Evolutionary conservation across 2,888 invertebrate species (phyloP).

Genomic region (Andrena bucephala): DNA sequence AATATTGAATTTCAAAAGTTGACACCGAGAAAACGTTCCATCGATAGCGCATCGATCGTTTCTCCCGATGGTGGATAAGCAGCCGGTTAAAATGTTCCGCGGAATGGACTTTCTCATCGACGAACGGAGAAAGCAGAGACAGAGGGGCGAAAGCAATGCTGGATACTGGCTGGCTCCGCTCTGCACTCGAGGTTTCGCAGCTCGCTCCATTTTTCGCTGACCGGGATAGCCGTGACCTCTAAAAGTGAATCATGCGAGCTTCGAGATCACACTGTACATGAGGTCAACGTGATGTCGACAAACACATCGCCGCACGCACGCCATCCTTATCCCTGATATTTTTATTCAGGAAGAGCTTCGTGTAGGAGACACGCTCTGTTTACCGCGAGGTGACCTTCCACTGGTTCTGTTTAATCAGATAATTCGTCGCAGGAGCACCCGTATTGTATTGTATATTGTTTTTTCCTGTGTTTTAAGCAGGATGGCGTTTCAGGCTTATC

Average conservation of each 20-base stretch:
- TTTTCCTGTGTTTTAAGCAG: too few species aligned
- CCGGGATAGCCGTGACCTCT: slow-evolving; percentile 21
- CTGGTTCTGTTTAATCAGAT: background rate
- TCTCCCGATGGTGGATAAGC: background rate
- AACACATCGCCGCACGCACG: slow-evolving; percentile 23
- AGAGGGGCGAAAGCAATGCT: slow-evolving; percentile 12
- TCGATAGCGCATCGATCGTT: slow-evolving; percentile 12
- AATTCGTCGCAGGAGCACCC: background rate
- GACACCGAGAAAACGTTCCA: background rate
- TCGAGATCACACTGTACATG: slow-evolving; percentile 37
- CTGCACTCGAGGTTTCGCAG: slow-evolving; percentile 25
- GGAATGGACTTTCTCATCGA: slow-evolving; percentile 63
- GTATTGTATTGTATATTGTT: too few species aligned
- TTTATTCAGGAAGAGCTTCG: slow-evolving; percentile 31
- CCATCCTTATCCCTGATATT: slow-evolving; percentile 26
- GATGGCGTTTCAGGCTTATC: too few species aligned
- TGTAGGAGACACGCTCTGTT: slow-evolving; percentile 46
- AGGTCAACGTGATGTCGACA: slow-evolving; percentile 38
- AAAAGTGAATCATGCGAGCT: slow-evolving; percentile 38
- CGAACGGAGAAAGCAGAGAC: slow-evolving; percentile 62
- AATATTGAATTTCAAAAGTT: background rate
- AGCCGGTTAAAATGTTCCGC: slow-evolving; percentile 35
- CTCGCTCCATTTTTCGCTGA: background rate
- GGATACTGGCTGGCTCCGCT: background rate
- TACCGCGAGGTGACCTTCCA: background rate